phyloP scores from a whole-genome alignment of 2,888 invertebrate genomes.

The Parochlus steinenii region DNA sequence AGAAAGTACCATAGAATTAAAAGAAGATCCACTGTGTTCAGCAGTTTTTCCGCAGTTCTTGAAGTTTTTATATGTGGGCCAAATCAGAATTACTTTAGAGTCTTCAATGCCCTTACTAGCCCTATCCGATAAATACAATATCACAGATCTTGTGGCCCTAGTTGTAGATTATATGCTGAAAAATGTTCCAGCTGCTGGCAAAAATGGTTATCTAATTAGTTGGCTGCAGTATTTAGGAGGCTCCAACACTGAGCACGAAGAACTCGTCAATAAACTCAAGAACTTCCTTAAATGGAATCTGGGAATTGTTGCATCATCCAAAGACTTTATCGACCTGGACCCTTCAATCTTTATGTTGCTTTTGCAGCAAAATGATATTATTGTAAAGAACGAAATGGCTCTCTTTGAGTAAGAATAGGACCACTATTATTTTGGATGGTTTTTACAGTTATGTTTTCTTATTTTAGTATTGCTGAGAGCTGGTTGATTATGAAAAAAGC shows the following conservation, averaged over 20 bases:
- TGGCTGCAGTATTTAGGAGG: conserved; percentile 85
- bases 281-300: conserved; percentile 85
- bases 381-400: conserved; percentile 76
- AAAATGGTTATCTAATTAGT: conserved; percentile 62
- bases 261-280: conserved; percentile 46
- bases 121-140: conserved; percentile 89
- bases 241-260: conserved; percentile 44
- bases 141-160: conserved; percentile 68
- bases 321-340: conserved; percentile 69
- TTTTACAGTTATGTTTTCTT: not conserved
- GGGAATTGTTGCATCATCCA: conserved; percentile 59
- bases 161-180: conserved; percentile 78
- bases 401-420: conserved; percentile 42
- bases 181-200: conserved; percentile 71
- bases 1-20: conserved; percentile 64
- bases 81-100: conserved; percentile 66
- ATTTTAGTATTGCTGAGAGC: conserved; percentile 46
- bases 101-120: conserved; percentile 77
- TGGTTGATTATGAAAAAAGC: conserved; percentile 64
- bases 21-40: conserved; percentile 72
- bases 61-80: conserved; percentile 76
- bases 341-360: conserved; percentile 58
- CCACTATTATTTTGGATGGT: conserved; percentile 1
- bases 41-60: conserved; percentile 77
- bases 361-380: conserved; percentile 71